Evolutionary conservation across 2,113 vertebrate genomes (phyloP).

Genomic region (Rhinichthys klamathensis): DNA sequence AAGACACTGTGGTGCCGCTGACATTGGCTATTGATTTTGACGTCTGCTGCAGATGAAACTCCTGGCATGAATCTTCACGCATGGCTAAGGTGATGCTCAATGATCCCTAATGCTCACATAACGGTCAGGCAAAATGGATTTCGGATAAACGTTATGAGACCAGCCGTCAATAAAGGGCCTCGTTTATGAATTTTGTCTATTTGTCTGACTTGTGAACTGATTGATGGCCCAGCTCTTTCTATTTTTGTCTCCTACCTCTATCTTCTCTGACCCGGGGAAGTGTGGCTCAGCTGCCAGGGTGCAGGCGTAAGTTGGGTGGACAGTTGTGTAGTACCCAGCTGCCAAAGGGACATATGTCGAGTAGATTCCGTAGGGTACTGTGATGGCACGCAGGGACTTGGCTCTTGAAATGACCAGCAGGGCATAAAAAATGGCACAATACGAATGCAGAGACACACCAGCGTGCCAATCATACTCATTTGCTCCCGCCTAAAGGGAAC

Average conservation of each 20-base stretch:
- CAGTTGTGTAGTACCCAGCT: conserved; percentile 55
- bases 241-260: conserved; percentile 21
- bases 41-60: conserved; percentile 56
- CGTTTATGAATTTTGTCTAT: conserved; percentile 62
- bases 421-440: conserved; percentile 38
- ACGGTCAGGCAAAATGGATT: conserved; percentile 61
- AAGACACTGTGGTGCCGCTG: conserved; percentile 40
- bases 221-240: conserved; percentile 41
- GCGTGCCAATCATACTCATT: conserved; percentile 40
- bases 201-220: conserved; percentile 32
- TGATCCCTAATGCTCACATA: conserved; percentile 65
- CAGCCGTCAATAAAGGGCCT: conserved; percentile 58
- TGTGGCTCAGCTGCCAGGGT: conserved; percentile 54
- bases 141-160: conserved; percentile 61
- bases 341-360: conserved; percentile 57
- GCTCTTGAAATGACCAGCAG: conserved; percentile 40
- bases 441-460: conserved; percentile 26
- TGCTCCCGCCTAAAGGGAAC: conserved; percentile 2
- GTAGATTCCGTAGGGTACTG: conserved; percentile 47
- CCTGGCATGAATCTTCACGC: conserved; percentile 53
- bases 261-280: conserved; percentile 25
- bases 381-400: conserved; percentile 39
- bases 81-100: conserved; percentile 55
- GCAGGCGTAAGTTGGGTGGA: conserved; percentile 41
- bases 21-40: conserved; percentile 62